Base-by-base conservation (phyloP, 1,140 invertebrate genomes). In the Drosophila guanche region DNA sequence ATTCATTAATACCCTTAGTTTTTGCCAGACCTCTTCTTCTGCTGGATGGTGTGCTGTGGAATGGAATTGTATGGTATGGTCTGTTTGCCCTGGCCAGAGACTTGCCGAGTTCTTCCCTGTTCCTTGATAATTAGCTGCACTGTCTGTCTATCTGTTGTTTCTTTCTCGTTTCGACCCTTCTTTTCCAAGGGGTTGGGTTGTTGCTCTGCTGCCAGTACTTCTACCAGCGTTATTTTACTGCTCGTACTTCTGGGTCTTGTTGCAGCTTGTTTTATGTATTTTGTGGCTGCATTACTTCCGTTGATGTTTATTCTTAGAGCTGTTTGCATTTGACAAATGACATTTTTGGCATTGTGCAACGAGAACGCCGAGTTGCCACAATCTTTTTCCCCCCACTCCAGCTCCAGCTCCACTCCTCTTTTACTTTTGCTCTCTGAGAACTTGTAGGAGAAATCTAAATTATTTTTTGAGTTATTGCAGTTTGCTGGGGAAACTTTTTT, bases 291-390 rank as follows among this genome's bases (percentile, higher is more conserved):
- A 85, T 85, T 85, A 85, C 80, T 85, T 85, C 80, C 80, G 80
- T 85, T 85, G 80, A 85, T 85, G 80, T 85, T 85, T 85, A 85
- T 85, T 86, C 83, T 85, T 86, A 75, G 65, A 68, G 83, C 81
- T 85, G 81, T 85, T 85, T 85, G 81, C 83, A 81, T 88, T 85
- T 85, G 77, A 85, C 83, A 85, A 85, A 85, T 85, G 81, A 88
- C 81, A 86, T 85, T 85, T 85, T 88, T 85, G 83, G 77, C 81
- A 75, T 88, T 86, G 83, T 81, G 73, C 77, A 85, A 67, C 60
- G 53, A 72, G 63, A 80, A 55, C 59, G 54, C 66, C 53, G 59
- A 75, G 51, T 72, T 61, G 68, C 79, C 67, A 62, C 67, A 52
- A 57, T 53, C 57, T 69, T 63, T 53, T 58, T 23, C 45, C 33